Base-by-base conservation (phyloP, 2,113 vertebrate species). In the Micromys minutus region DNA sequence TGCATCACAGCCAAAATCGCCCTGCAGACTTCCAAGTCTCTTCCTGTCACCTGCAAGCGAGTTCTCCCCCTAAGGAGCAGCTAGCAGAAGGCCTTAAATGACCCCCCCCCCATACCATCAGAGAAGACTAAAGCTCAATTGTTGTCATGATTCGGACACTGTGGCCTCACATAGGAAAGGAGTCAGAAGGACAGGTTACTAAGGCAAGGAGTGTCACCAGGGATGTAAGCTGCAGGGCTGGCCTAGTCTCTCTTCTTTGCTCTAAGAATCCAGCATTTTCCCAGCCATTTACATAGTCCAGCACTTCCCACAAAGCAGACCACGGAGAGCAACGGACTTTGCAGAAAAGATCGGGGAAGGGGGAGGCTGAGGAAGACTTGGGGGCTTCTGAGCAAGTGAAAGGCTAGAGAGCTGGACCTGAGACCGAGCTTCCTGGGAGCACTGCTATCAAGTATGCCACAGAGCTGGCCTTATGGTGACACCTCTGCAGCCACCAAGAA, bases 131-230 rank as follows among this genome's bases (percentile, higher is more conserved):
- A 69, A 89, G 87, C 26, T 76, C 42, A 36, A 22, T 63, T 79
- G 65, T 5, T 65, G 13, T 83, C 79, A 61, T 17, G 21, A 19
- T n/a, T 13, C 75, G 93, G 92, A 71, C 92, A 80, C 17, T 0
- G 67, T 76, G 80, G 87, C 79, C 36, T 86, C 75, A n/a, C 61
- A 19, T 45, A 50, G 69, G 74, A 87, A 71, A 95, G 90, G 26
- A 92, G 34, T 91, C 75, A 75, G 47, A 72, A 52, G 76, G 34
- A 67, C 50, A n/a, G 17, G 36, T 34, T 1, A 15, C 15, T 34
- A 61, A 63, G 31, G 45, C 47, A 29, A 22, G 63, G 34, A 50
- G n/a, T 6, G 2, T 24, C 7, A 5, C 59, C 16, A 17, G 84
- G 16, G 6, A 52, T 71, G 13, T 50, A 59, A 39, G 22, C 34